phyloP scores from a whole-genome alignment of 2,888 invertebrate genomes.

The Craniophora ligustri region DNA sequence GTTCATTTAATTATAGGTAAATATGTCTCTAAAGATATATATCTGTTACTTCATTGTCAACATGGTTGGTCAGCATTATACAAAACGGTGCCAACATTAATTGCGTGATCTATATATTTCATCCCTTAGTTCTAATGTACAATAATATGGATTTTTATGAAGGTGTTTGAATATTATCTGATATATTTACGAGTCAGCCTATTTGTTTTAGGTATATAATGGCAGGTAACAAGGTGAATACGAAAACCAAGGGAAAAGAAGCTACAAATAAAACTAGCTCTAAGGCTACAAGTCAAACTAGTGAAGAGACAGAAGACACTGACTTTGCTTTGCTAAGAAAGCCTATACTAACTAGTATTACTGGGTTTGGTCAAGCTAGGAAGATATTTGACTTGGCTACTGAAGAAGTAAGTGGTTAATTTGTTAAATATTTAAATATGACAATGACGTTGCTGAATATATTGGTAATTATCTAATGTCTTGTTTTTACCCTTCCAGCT shows the following conservation, averaged over 20 bases:
- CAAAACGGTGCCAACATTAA: constrained; percentile 59
- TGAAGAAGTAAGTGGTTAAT: constrained; percentile 89
- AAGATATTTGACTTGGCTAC: constrained; percentile 93
- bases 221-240: constrained; percentile 82
- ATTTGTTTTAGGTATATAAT: constrained; percentile 63
- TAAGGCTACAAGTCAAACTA: constrained; percentile 66
- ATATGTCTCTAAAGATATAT: constrained; percentile 34
- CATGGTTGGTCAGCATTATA: constrained; percentile 69
- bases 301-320: constrained; percentile 79
- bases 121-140: constrained; percentile 6
- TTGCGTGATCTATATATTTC: constrained; percentile 26
- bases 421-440: no score
- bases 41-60: constrained; percentile 59
- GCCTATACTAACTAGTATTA: constrained; percentile 91
- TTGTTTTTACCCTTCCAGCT: constrained; percentile 86
- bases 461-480: not conserved
- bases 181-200: not conserved
- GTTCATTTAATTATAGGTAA: constrained; percentile 26
- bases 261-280: constrained; percentile 75
- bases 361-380: constrained; percentile 91
- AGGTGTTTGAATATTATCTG: not conserved
- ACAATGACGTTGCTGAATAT: no score
- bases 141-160: not conserved
- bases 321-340: constrained; percentile 89
- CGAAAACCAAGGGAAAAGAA: constrained; percentile 79